Evolutionary conservation across 2,888 invertebrate genomes (phyloP), one percentile per base, ranked within the genome.

Genomic region (Ormyrus labotus): DNA sequence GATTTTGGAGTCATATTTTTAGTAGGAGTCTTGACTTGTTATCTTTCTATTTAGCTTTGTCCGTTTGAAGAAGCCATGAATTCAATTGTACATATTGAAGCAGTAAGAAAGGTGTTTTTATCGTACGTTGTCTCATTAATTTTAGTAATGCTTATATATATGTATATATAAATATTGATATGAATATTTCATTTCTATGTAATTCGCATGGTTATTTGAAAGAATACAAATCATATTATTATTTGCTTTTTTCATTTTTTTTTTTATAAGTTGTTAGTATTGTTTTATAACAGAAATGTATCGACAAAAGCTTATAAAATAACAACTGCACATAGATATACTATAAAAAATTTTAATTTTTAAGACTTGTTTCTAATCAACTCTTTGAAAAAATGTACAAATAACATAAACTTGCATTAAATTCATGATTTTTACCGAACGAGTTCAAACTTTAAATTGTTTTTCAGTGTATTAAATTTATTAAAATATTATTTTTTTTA

Each of bases 1-100:
- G 10, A 69, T 64, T 57, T 79, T 63, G 57, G 51, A 74, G 45
- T 64, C 34, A 61, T 77, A 73, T 51, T 74, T 13, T 74, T 10
- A 10, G 74, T 81, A 70, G 79, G 75, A 82, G 55, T 83, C 78
- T 83, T 83, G 82, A 83, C 60, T 79, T 79, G 70, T 79, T 81
- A 81, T 83, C 79, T 83, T 83, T 83, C 81, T 79, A 83, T 83
- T 81, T 81, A 83, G 82, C 82, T 83, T 79, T 83, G 76, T 81
- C 81, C 82, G 48, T 83, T 83, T 83, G 82, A 83, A 81, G 82
- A 83, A 75, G 82, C 82, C 82, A 83, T 83, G 81, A 83, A 79
- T 81, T 81, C 82, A 81, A 83, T 83, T 81, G 82, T 83, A 83
- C 82, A 83, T 83, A 83, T 83, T 81, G 81, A 83, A 79, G 82